These are phyloP conservation scores for Enteromius afrohamiltoni DNA, from an alignment of 2,797 vertebrate genomes.

Conservation along the genomic window DNA sequence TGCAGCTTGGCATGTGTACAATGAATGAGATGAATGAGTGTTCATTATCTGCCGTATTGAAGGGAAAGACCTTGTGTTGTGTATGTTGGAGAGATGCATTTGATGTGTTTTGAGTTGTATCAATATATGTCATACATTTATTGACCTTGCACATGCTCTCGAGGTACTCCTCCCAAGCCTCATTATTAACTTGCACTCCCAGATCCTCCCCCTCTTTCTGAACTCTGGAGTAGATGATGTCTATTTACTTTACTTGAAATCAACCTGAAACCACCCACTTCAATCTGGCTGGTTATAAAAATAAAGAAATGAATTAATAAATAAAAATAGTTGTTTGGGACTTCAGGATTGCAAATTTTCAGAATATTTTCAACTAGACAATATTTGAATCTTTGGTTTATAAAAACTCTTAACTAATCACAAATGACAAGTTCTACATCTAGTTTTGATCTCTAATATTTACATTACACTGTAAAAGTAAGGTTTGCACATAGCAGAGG, in stretches of 20 bases:
- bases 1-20: constrained; percentile 34
- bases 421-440: not conserved
- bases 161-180: constrained; percentile 10
- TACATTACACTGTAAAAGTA: not conserved
- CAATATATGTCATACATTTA: constrained; percentile 2
- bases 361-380: not conserved
- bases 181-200: not conserved
- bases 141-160: constrained; percentile 11
- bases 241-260: constrained; percentile 15
- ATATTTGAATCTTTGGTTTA: not conserved
- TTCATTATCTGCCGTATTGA: constrained; percentile 20
- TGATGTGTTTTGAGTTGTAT: constrained; percentile 9
- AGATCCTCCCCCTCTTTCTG: not conserved
- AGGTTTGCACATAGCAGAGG: too few species aligned
- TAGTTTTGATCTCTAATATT: not conserved
- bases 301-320: not conserved
- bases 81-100: constrained; percentile 5
- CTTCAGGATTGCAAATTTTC: not conserved
- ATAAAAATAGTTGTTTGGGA: not conserved
- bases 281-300: not conserved
- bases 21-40: constrained; percentile 38
- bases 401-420: not conserved
- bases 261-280: not conserved
- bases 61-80: constrained; percentile 3
- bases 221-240: not conserved